Evolutionary conservation across 2,888 invertebrate species (phyloP).

Genomic region (Acleris emargana): DNA sequence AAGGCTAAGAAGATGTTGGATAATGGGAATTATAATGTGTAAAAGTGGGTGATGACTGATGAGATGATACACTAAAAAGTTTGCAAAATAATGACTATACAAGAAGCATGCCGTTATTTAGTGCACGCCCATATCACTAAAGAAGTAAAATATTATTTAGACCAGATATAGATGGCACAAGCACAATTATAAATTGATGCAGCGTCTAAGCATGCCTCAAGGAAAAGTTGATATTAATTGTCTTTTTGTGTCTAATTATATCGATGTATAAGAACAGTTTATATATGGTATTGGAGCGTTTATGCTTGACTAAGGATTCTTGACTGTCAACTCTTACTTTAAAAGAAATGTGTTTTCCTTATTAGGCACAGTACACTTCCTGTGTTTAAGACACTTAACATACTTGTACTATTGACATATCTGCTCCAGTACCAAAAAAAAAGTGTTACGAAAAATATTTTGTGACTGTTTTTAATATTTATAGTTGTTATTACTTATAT

Average conservation of each 20-base stretch:
- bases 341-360: too few species aligned
- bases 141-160: background rate
- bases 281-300: conserved; percentile 28
- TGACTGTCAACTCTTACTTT: background rate
- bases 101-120: background rate
- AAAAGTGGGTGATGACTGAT: conserved; percentile 10
- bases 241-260: conserved; percentile 36
- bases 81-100: too few species aligned
- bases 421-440: conserved; percentile 30
- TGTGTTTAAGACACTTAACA: too few species aligned
- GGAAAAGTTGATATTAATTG: conserved; percentile 33
- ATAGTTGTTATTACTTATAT: conserved; percentile 17
- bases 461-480: conserved; percentile 24
- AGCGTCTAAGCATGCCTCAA: too few species aligned
- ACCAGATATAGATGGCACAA: background rate
- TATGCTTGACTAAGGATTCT: conserved; percentile 1
- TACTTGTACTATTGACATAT: background rate
- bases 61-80: background rate
- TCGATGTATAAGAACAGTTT: conserved; percentile 29
- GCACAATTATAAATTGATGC: too few species aligned
- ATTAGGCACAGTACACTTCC: too few species aligned
- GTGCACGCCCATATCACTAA: background rate
- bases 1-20: conserved; percentile 69
- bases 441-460: conserved; percentile 26
- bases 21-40: conserved; percentile 56